Evolutionary conservation across 2,888 invertebrate species (phyloP).

Genomic region (Arrhopalites spinosus): DNA sequence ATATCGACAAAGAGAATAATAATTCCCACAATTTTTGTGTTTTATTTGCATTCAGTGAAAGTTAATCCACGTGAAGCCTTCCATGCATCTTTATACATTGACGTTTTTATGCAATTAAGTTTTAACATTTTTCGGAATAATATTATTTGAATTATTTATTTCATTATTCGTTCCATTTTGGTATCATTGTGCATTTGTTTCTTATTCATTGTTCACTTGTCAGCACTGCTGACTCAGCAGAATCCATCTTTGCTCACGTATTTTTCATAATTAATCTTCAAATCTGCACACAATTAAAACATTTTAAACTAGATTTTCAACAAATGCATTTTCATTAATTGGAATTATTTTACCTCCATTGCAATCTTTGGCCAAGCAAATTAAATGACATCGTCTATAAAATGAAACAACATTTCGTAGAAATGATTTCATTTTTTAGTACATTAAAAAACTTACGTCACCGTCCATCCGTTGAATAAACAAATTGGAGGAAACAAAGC

Average conservation of each 20-base stretch:
- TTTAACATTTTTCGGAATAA: too few species aligned
- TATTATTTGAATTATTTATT: too few species aligned
- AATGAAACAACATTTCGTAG: too few species aligned
- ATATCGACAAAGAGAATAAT: slow-evolving; percentile 7
- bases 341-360: slow-evolving; percentile 29
- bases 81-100: too few species aligned
- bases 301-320: neutral
- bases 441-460: slow-evolving; percentile 13
- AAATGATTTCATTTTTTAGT: too few species aligned
- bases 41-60: too few species aligned
- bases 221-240: too few species aligned
- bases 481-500: slow-evolving; percentile 33
- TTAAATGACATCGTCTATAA: slow-evolving; percentile 42
- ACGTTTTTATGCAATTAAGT: too few species aligned
- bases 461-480: slow-evolving; percentile 44
- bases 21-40: neutral
- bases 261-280: slow-evolving; percentile 24
- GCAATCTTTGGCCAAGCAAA: slow-evolving; percentile 47
- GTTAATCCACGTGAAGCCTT: too few species aligned
- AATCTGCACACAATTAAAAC: slow-evolving; percentile 4
- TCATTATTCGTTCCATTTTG: too few species aligned
- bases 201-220: too few species aligned
- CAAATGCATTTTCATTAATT: neutral
- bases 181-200: too few species aligned
- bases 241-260: slow-evolving; percentile 33